Conservation (phyloP, 2,888 invertebrate genomes). For the Oscheius sp. region DNA sequence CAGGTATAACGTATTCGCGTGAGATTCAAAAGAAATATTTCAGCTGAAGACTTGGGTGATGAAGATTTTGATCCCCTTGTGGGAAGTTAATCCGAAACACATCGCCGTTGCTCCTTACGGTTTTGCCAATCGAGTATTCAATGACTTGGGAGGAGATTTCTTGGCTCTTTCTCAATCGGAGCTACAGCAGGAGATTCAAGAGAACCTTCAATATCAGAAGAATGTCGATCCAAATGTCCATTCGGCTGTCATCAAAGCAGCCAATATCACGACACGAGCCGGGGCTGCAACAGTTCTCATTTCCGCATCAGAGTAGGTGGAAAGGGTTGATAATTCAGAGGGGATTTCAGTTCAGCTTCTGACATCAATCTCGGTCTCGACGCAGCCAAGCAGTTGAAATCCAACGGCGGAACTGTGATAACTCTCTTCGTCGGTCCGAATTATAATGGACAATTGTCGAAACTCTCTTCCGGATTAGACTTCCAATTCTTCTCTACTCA, state of each 20-base stretch:
- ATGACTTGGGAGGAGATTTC: slow-evolving; percentile 26
- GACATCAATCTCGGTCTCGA: slow-evolving; percentile 9
- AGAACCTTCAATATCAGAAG: background rate
- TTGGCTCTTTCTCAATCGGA: background rate
- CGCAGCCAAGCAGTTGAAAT: slow-evolving; percentile 11
- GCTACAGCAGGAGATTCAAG: background rate
- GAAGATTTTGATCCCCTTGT: background rate
- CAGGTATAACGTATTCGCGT: background rate
- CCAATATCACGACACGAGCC: background rate
- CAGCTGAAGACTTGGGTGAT: slow-evolving; percentile 18
- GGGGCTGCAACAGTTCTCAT: slow-evolving; percentile 11
- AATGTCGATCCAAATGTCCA: background rate
- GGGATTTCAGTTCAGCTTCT: background rate
- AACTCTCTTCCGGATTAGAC: slow-evolving; percentile 20
- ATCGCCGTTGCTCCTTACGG: slow-evolving; percentile 23
- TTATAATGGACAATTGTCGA: background rate
- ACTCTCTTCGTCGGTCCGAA: slow-evolving; percentile 20
- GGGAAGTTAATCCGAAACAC: slow-evolving; percentile 4
- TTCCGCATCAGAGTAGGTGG: slow-evolving; percentile 28
- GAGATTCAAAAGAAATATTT: background rate
- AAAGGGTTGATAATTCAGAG: background rate
- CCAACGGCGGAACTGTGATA: slow-evolving; percentile 22
- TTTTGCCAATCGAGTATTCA: slow-evolving; percentile 5
- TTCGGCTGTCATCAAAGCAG: slow-evolving; percentile 11
- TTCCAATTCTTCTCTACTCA: slow-evolving; percentile 7